Conservation (phyloP, 2,888 invertebrate species). For the Ceramica pisi region DNA sequence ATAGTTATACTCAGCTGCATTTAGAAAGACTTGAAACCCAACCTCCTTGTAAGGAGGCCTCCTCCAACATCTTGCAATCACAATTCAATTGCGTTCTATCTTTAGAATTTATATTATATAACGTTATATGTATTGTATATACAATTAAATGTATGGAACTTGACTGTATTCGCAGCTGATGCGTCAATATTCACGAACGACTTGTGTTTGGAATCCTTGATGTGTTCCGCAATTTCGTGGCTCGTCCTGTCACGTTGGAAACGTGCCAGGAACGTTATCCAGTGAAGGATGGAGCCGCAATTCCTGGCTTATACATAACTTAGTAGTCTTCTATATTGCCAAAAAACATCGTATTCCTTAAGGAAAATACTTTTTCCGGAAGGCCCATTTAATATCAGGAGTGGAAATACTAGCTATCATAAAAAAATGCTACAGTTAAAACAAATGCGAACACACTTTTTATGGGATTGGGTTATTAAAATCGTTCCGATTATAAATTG, state of each 20-base stretch:
- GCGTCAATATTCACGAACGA: slow-evolving; percentile 13
- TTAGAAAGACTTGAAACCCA: too few relatives aligned
- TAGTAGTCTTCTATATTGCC: background rate
- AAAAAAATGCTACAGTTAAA: background rate
- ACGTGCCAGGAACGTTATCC: slow-evolving; percentile 25
- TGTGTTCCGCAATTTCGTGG: slow-evolving; percentile 13
- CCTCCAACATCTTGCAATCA: too few relatives aligned
- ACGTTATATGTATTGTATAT: background rate
- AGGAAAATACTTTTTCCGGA: background rate
- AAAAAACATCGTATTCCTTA: background rate
- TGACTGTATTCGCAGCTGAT: background rate
- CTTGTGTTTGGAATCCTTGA: slow-evolving; percentile 22
- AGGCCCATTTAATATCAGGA: background rate
- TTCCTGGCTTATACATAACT: slow-evolving; percentile 23
- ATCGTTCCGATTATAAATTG: slow-evolving; percentile 31
- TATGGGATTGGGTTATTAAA: slow-evolving; percentile 38
- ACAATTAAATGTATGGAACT: background rate
- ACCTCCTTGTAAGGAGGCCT: too few relatives aligned
- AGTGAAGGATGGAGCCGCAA: background rate
- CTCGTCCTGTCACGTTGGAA: slow-evolving; percentile 33
- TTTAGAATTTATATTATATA: background rate
- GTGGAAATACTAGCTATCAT: background rate
- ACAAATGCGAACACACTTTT: slow-evolving; percentile 12
- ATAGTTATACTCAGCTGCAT: too few relatives aligned
- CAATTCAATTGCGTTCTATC: too few relatives aligned